A percentile compares a stretch with the other conserved stretches of the same genome.
Evolutionary conservation across 2,888 invertebrate species (phyloP).

Genomic region (Pristionchus exspectatus): DNA sequence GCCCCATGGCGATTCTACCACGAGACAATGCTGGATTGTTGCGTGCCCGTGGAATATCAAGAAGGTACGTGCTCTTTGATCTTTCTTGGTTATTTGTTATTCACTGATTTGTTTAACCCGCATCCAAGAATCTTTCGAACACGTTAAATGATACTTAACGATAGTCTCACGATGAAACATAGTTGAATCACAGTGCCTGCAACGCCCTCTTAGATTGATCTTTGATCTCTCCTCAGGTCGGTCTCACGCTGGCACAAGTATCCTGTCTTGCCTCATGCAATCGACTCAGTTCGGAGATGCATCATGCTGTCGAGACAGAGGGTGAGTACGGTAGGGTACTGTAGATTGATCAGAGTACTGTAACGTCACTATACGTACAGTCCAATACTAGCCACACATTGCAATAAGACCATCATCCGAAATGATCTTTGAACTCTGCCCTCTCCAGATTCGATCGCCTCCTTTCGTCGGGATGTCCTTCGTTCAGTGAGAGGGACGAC

Average conservation of each 20-base stretch:
- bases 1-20: slow-evolving; percentile 81
- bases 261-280: slow-evolving; percentile 80
- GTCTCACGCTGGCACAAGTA: slow-evolving; percentile 77
- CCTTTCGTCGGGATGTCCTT: slow-evolving; percentile 62
- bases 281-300: slow-evolving; percentile 72
- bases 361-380: no score
- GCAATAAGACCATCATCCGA: neutral
- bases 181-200: no score
- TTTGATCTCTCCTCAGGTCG: slow-evolving; percentile 34
- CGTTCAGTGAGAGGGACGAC: slow-evolving; percentile 69
- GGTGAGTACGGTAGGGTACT: slow-evolving; percentile 34
- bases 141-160: neutral
- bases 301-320: slow-evolving; percentile 60
- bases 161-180: neutral
- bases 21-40: slow-evolving; percentile 81
- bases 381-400: no score
- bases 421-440: neutral
- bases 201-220: no score
- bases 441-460: slow-evolving; percentile 60
- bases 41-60: slow-evolving; percentile 78
- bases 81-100: neutral
- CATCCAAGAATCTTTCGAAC: neutral
- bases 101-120: neutral
- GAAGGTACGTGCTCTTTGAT: slow-evolving; percentile 58
- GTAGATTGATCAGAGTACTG: no score